Evolutionary conservation across 2,888 invertebrate species (phyloP), one percentile per base, ranked within the genome.

Genomic region (Phyto melanocephala): DNA sequence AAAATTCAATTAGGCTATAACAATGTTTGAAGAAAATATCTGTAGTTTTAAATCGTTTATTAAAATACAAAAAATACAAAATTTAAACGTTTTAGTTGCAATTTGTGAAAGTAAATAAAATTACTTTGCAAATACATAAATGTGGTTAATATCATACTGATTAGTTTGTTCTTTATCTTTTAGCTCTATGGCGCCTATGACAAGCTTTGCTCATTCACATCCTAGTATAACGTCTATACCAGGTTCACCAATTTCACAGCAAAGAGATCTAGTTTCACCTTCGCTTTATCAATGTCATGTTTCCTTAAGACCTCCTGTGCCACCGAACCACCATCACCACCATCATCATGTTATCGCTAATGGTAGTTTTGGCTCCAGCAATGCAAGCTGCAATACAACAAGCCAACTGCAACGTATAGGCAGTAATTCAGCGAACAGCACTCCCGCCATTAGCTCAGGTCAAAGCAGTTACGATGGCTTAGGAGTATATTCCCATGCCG

Each of bases 271-370:
- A 24, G 89, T 89, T 2, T 89, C 91, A 24, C 89, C 91, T 1
- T 89, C 89, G 33, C 87, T 91, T 50, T 91, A 91, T 70, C 90
- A 90, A 60, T 91, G 91, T 72, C 91, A 91, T 70, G 90, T 91
- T 88, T 88, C 90, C 7, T 80, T 89, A 20, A 88, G 91, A 0
- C 87, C 88, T 4, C 88, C 90, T 0, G 86, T 89, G 10, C 85
- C 88, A 33, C 82, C 68, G 7, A 74, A 54, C 24, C 82, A 68
- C 58, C 76, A 78, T 33, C 79, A 79, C 11, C 78, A 74, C 56
- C 88, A 87, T 52, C 88, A 87, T 52, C 89, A 87, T 28, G 45
- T 86, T 2, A 76, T 86, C 17, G 33, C 80, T 15, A 77, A 80
- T 28, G 72, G 77, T 11, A 60, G 47, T 28, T 84, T 82, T 40